A percentile compares a stretch with the other conserved stretches of the same genome.
Conservation (phyloP, 1,140 invertebrate genomes). For the Ceratosolen fusciceps region DNA sequence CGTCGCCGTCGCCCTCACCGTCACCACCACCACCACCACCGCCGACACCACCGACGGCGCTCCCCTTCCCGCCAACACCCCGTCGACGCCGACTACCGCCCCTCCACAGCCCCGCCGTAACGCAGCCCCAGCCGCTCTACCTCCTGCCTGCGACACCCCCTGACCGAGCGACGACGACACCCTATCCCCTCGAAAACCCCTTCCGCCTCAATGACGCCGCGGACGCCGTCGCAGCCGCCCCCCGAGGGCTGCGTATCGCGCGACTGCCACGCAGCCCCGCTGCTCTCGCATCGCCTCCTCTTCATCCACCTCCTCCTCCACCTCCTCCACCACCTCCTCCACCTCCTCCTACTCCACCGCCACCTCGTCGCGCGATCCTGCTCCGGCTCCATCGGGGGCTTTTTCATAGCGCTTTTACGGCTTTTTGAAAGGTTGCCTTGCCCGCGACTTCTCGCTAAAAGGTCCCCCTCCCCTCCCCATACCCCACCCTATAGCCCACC, state of each 20-base stretch:
- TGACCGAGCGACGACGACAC: too few relatives aligned
- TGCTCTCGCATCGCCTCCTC: not conserved
- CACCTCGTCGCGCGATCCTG: not conserved
- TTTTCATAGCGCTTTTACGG: too few relatives aligned
- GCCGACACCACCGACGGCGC: too few relatives aligned
- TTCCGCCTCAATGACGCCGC: too few relatives aligned
- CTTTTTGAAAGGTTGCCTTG: not conserved
- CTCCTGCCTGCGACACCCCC: not conserved
- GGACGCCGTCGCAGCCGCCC: not conserved
- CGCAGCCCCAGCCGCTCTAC: not conserved
- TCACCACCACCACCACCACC: not conserved
- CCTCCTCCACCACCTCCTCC: not conserved
- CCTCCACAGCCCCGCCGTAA: not conserved
- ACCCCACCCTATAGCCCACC: too few relatives aligned
- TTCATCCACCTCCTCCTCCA: not conserved
- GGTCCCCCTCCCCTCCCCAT: too few relatives aligned
- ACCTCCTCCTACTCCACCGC: not conserved
- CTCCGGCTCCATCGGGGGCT: not conserved
- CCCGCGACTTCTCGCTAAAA: not conserved
- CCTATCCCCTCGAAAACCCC: too few relatives aligned
- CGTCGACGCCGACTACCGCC: too few relatives aligned
- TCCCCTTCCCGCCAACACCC: not conserved
- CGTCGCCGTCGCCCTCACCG: slow-evolving; percentile 10
- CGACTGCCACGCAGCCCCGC: not conserved
- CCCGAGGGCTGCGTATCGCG: not conserved